These are phyloP conservation scores for Castor canadensis DNA, from an alignment of 2,113 vertebrate species.

Conservation along the genomic window DNA sequence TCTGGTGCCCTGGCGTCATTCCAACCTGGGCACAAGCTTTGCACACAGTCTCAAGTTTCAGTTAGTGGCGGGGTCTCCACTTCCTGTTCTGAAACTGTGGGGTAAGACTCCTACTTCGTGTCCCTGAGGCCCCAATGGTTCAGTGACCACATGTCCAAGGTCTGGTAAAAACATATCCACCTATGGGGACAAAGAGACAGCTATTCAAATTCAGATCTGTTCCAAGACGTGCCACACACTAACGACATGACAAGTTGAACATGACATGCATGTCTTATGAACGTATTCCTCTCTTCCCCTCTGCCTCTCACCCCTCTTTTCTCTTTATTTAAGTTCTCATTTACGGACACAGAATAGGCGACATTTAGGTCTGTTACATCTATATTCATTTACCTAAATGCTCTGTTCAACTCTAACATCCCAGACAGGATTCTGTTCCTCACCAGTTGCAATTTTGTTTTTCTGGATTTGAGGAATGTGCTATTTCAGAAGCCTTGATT, in stretches of 20 bases:
- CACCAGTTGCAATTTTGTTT: background rate
- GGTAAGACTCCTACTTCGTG: background rate
- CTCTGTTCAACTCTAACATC: background rate
- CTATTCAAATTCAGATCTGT: background rate
- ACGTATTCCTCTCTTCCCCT: background rate
- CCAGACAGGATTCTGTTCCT: background rate
- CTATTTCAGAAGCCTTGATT: background rate
- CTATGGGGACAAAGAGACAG: background rate
- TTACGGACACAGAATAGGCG: background rate
- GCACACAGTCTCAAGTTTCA: constrained; percentile 40
- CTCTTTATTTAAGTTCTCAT: background rate
- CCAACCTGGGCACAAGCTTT: background rate
- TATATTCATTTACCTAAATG: background rate
- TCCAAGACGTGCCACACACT: background rate
- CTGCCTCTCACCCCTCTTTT: background rate
- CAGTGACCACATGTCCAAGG: background rate
- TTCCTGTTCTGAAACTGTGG: constrained; percentile 54
- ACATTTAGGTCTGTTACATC: background rate
- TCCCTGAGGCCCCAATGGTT: background rate
- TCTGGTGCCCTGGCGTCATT: background rate
- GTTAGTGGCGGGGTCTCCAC: constrained; percentile 47
- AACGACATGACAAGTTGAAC: background rate
- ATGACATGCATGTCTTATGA: accelerated
- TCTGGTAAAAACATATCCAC: background rate
- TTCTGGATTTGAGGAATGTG: background rate